Percentiles rank a stretch among this genome's conserved stretches.
Conservation (phyloP, 2,888 invertebrate genomes). For the Conistra vaccinii region DNA sequence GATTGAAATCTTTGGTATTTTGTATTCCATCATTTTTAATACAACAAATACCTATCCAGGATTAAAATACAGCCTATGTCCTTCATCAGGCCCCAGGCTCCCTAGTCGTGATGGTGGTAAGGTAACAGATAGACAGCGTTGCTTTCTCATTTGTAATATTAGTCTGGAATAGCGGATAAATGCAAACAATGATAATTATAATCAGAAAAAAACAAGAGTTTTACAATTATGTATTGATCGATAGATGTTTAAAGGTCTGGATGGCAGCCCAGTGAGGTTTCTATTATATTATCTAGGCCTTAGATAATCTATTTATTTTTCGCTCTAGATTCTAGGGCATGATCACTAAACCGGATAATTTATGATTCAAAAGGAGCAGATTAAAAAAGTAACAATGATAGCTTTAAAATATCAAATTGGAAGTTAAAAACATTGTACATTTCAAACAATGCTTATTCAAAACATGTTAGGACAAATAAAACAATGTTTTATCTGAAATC, state of each 20-base stretch:
- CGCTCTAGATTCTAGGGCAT: background rate
- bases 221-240: background rate
- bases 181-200: too few relatives aligned
- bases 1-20: too few relatives aligned
- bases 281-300: background rate
- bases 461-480: constrained; percentile 13
- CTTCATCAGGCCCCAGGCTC: too few relatives aligned
- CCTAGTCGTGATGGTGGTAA: too few relatives aligned
- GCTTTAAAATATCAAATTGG: background rate
- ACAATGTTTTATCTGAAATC: constrained; percentile 12
- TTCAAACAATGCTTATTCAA: constrained; percentile 15
- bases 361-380: background rate
- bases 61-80: too few relatives aligned
- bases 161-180: too few relatives aligned
- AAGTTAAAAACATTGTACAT: background rate
- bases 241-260: background rate
- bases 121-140: too few relatives aligned
- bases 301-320: too few relatives aligned
- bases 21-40: too few relatives aligned
- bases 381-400: background rate
- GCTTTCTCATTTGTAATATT: too few relatives aligned
- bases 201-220: background rate
- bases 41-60: too few relatives aligned
- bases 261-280: background rate
- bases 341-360: background rate